These are phyloP conservation scores for Crocidura indochinensis DNA, from an alignment of 2,797 vertebrate genomes.

Conservation along the genomic window DNA sequence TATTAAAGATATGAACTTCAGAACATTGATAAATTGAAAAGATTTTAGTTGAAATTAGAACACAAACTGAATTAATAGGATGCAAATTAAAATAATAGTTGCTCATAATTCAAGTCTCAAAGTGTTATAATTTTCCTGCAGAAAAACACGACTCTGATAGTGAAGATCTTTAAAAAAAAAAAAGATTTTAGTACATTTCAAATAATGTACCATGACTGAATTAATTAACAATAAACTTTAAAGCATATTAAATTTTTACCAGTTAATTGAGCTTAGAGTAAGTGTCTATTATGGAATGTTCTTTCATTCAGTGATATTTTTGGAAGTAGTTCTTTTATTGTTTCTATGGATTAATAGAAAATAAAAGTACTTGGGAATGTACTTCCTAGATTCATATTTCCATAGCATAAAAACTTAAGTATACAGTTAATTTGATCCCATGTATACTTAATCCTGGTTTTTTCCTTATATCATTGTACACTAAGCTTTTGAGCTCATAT, in stretches of 20 bases:
- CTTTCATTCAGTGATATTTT: conserved; percentile 66
- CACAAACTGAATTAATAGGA: conserved; percentile 86
- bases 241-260: conserved; percentile 74
- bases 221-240: conserved; percentile 79
- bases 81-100: conserved; percentile 84
- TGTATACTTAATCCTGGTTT: conserved; percentile 6
- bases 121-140: conserved; percentile 76
- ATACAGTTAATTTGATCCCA: conserved; percentile 36
- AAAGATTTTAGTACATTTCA: conserved; percentile 71
- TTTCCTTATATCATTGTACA: conserved; percentile 15
- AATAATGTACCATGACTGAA: conserved; percentile 75
- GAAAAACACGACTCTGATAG: conserved; percentile 69
- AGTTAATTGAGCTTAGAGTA: conserved; percentile 78
- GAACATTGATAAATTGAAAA: conserved; percentile 83
- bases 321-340: conserved; percentile 61
- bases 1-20: conserved; percentile 77
- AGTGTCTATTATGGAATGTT: conserved; percentile 61
- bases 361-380: conserved; percentile 43
- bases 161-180: conserved; percentile 71
- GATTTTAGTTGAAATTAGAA: conserved; percentile 85
- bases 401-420: conserved; percentile 47
- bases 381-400: conserved; percentile 37
- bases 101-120: conserved; percentile 84
- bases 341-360: conserved; percentile 55
- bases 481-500: conserved; percentile 8